phyloP scores from a whole-genome alignment of 2,797 vertebrate genomes.

The Neostethus bicornis region DNA sequence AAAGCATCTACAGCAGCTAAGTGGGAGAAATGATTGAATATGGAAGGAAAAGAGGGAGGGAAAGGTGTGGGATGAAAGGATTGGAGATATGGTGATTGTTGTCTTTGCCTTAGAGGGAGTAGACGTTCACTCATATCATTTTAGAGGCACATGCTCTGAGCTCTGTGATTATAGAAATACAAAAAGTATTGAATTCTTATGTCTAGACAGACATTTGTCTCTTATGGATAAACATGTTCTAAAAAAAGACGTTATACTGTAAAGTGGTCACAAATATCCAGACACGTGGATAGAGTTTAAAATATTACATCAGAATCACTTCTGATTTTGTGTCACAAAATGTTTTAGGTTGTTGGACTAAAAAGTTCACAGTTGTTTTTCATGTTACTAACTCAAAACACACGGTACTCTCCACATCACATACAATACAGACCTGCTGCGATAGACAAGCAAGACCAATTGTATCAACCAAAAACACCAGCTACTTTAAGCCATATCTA shows the following conservation, averaged over 20 bases:
- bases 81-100: constrained; percentile 45
- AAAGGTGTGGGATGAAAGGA: constrained; percentile 31
- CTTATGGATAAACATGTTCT: constrained; percentile 14
- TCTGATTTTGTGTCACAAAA: no score
- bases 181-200: constrained; percentile 49
- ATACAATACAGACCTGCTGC: no score
- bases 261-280: background rate
- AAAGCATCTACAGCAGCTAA: constrained; percentile 51
- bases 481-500: no score
- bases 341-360: no score
- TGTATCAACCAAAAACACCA: no score
- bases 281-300: background rate
- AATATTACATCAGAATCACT: no score
- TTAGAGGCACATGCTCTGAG: constrained; percentile 51
- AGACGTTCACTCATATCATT: constrained; percentile 60
- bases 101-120: constrained; percentile 46
- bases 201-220: constrained; percentile 42
- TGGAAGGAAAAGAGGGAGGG: constrained; percentile 17
- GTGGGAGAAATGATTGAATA: constrained; percentile 55
- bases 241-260: constrained; percentile 22
- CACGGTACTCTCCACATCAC: no score
- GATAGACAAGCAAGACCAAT: no score
- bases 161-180: constrained; percentile 59
- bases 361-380: no score
- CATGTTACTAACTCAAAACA: no score